Base-by-base conservation (phyloP, 2,888 invertebrate species). In the Pseudanteris insignis region DNA sequence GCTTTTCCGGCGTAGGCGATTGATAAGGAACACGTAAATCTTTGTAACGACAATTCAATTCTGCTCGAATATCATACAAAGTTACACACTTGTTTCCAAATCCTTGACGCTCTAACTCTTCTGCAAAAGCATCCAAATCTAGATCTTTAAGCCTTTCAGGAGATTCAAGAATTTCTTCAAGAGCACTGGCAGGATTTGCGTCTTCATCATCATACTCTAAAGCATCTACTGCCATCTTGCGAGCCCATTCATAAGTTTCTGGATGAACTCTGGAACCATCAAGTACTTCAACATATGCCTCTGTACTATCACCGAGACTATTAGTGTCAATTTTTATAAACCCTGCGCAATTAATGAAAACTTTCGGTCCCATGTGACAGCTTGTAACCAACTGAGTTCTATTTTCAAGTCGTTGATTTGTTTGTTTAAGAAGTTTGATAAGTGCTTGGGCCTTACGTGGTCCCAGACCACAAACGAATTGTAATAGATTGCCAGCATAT, bases 221-320 rank as follows among this genome's bases (percentile, higher is more conserved):
- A 1, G 99, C 99, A 81, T 99, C 99, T 0, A 98, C 96, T 0
- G 99, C 99, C 98, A 99, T 99, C 82, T 99, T 99, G 28, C 98
- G 84, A 0, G 99, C 99, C 98, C 98, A 98, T 76, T 99, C 99
- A 79, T 99, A 99, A 0, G 97, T 96, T 83, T 99, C 99, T 0
- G 98, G 98, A 82, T 99, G 99, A 0, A 99, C 97, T 69, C 99
- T 86, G 0, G 98, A 96, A 0, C 97, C 96, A 76, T 99, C 99
- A 43, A 99, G 82, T 1, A 97, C 95, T 83, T 97, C 92, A 0
- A 96, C 93, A 72, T 96, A 96, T 0, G 94, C 92, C 74, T 96
- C 96, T 0, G 96, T 96, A 75, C 93, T 86, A 72, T 97, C 96
- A 1, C 95, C 96, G 33, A 96, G 82, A 63, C 96, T 94, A 74